Conservation (phyloP, 2,888 invertebrate species). For the Lobophora halterata region DNA sequence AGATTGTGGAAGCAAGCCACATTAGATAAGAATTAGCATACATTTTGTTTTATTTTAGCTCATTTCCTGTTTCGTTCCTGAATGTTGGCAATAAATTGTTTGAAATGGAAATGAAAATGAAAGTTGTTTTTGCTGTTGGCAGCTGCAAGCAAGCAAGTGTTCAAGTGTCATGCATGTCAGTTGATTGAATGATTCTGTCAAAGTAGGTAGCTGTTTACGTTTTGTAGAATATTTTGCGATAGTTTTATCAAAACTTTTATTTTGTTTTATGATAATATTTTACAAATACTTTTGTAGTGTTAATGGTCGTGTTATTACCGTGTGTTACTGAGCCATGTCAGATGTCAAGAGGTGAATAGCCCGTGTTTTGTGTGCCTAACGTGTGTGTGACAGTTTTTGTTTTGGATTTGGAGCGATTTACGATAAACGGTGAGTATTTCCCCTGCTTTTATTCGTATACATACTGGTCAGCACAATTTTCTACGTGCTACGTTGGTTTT, state of each 20-base stretch:
- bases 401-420: conserved; percentile 75
- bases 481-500: too few relatives aligned
- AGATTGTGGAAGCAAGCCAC: too few relatives aligned
- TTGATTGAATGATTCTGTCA: conserved; percentile 74
- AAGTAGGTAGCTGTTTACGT: conserved; percentile 79
- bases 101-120: conserved; percentile 52
- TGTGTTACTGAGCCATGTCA: conserved; percentile 62
- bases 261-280: conserved; percentile 69
- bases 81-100: conserved; percentile 29
- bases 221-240: conserved; percentile 79
- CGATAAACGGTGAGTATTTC: conserved; percentile 71
- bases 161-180: conserved; percentile 74
- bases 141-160: conserved; percentile 50
- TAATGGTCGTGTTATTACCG: conserved; percentile 57
- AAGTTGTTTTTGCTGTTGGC: conserved; percentile 64
- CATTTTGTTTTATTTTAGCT: too few relatives aligned
- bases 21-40: too few relatives aligned
- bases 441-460: conserved; percentile 43
- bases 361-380: conserved; percentile 70
- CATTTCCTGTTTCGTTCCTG: too few relatives aligned
- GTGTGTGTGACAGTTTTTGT: conserved; percentile 76
- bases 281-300: conserved; percentile 59
- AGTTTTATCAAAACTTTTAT: conserved; percentile 75
- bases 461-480: conserved; percentile 21
- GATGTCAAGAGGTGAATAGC: conserved; percentile 79